Conservation (phyloP, 1,140 invertebrate species). For the Trichogramma pretiosum region DNA sequence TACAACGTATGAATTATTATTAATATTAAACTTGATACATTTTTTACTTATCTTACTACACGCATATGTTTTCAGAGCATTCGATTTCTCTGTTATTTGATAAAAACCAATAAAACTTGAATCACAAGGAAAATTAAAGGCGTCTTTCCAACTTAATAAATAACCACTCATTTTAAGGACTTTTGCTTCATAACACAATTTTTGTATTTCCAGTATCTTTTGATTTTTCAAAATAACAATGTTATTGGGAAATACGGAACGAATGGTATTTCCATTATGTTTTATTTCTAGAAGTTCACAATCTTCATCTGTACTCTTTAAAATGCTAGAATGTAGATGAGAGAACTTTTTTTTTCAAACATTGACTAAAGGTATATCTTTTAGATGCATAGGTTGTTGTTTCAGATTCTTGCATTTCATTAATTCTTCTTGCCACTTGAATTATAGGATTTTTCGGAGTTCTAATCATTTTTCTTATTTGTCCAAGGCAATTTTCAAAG, state of each 20-base stretch:
- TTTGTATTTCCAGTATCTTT: not conserved
- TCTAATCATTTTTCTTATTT: slow-evolving; percentile 10
- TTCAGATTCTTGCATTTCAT: not conserved
- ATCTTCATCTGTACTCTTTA: no score
- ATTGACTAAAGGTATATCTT: not conserved
- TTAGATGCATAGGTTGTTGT: not conserved
- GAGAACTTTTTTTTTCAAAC: not conserved
- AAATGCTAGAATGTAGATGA: no score
- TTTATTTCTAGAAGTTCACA: no score
- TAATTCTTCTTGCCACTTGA: slow-evolving; percentile 3
- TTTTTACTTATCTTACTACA: not conserved
- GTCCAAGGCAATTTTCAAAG: slow-evolving; percentile 3
- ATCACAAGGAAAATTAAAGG: not conserved
- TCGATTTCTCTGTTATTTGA: not conserved
- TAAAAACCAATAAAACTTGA: not conserved
- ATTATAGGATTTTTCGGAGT: slow-evolving; percentile 3
- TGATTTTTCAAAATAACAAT: not conserved
- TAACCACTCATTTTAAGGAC: not conserved
- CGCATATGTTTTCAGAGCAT: not conserved
- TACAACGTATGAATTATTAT: not conserved
- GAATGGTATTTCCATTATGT: not conserved
- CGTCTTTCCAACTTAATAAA: not conserved
- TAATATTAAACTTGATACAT: not conserved
- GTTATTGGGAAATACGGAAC: not conserved
- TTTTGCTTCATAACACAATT: not conserved